Evolutionary conservation across 1,140 invertebrate genomes (phyloP), one percentile per base, ranked within the genome.

Genomic region (Formica selysi): DNA sequence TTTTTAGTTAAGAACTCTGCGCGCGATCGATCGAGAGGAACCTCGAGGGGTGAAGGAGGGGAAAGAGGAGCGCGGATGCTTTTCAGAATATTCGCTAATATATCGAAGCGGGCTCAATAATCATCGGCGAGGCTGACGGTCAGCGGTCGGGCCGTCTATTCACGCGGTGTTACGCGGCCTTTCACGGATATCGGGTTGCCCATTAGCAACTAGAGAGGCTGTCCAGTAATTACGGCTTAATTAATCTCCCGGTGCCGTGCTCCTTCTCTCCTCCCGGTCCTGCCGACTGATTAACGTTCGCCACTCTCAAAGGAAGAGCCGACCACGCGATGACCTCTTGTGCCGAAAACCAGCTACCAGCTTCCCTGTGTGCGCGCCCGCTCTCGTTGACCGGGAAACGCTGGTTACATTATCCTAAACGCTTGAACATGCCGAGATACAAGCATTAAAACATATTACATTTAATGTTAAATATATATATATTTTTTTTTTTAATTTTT

Each of bases 211-310:
- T 91, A 93, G 92, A 91, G 91, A 93, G 92, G 92, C 92, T 93
- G 92, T 92, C 93, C 92, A 92, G 93, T 94, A 94, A 94, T 94
- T 94, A 94, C 91, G 90, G 93, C 92, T 94, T 94, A 94, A 94
- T 94, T 94, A 94, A 94, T 94, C 93, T 93, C 92, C 91, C 88
- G 89, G 90, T 51, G 48, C 90, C 88, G 91, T 92, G 92, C 92
- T 88, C 84, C 89, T 83, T 81, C 80, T 88, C 88, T 83, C 51
- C 88, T 83, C 51, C 41, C 68, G 79, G 68, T 83, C 79, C 68
- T 83, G 79, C 68, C 68, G 80, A 89, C 91, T 91, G 89, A 91
- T 91, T 91, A 92, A 91, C 91, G 89, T 64, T 87, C 85, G 85
- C 89, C 89, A 73, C 81, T 88, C 86, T 90, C 89, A 90, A 90